Percentiles rank a stretch among this genome's conserved stretches.
phyloP scores from a whole-genome alignment of 2,113 vertebrate genomes.

The Tetraodon nigroviridis region DNA sequence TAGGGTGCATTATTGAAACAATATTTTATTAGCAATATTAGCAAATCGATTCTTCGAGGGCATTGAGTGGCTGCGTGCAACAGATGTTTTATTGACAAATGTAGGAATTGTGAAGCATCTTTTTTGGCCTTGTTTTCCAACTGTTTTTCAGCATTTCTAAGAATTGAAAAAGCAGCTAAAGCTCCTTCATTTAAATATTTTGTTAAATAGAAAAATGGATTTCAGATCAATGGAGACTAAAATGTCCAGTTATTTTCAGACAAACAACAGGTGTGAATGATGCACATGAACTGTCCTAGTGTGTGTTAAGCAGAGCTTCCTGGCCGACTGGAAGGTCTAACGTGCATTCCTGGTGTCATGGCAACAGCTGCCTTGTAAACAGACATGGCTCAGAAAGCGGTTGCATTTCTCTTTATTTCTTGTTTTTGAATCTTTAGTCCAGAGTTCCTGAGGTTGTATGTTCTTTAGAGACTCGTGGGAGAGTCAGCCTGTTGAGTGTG shows the following conservation, averaged over 20 bases:
- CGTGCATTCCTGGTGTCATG: conserved; percentile 72
- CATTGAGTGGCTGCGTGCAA: too few relatives aligned
- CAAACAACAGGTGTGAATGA: too few relatives aligned
- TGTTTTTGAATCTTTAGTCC: conserved; percentile 18
- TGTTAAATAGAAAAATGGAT: too few relatives aligned
- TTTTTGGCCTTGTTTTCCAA: conserved; percentile 1
- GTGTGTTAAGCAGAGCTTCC: conserved; percentile 6
- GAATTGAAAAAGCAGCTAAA: too few relatives aligned
- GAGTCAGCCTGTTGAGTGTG: too few relatives aligned
- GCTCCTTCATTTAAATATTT: too few relatives aligned
- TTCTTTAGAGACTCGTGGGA: not conserved
- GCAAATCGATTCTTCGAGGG: not conserved
- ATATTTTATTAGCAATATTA: not conserved
- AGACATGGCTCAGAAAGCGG: conserved; percentile 28
- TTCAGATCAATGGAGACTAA: too few relatives aligned
- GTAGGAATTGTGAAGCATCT: not conserved
- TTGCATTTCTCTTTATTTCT: conserved; percentile 23
- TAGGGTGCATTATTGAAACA: conserved; percentile 30
- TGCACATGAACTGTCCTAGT: not conserved
- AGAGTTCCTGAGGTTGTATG: not conserved
- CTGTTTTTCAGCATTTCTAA: not conserved
- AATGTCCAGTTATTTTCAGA: not conserved
- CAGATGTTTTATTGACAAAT: too few relatives aligned
- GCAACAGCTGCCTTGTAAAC: conserved; percentile 53
- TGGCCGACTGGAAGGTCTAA: conserved; percentile 56